Evolutionary conservation across 2,113 vertebrate genomes (phyloP).

Genomic region (Epinephelus fuscoguttatus): DNA sequence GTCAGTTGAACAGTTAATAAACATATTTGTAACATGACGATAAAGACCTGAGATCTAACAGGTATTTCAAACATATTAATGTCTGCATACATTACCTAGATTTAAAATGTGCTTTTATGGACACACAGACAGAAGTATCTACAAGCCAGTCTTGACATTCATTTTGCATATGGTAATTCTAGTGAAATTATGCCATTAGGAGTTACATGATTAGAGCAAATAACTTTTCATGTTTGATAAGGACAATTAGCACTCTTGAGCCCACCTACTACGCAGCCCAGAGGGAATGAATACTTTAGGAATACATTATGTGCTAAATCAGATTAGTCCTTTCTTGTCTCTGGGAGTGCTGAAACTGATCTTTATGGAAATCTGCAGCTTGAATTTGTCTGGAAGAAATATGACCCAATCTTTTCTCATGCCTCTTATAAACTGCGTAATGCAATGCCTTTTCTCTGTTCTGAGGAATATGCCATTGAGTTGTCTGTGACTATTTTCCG

Average conservation of each 20-base stretch:
- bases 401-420: constrained; percentile 33
- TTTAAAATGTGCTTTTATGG: not conserved
- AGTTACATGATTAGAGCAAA: constrained; percentile 59
- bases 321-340: constrained; percentile 35
- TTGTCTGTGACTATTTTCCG: not conserved
- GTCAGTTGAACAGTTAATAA: too few species aligned
- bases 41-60: not conserved
- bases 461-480: not conserved
- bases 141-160: constrained; percentile 18
- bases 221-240: constrained; percentile 48
- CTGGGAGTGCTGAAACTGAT: constrained; percentile 16
- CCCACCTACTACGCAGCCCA: constrained; percentile 47
- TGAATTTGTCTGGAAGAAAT: constrained; percentile 45
- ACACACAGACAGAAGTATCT: not conserved
- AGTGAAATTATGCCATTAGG: constrained; percentile 31
- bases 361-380: constrained; percentile 39
- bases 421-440: not conserved
- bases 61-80: constrained; percentile 9
- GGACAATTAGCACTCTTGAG: constrained; percentile 46
- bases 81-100: not conserved
- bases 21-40: not conserved
- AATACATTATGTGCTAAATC: constrained; percentile 46
- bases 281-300: constrained; percentile 42
- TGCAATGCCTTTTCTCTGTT: not conserved
- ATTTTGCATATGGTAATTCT: constrained; percentile 36